Conservation (phyloP, 2,888 invertebrate species). For the Leucophenga montana region DNA sequence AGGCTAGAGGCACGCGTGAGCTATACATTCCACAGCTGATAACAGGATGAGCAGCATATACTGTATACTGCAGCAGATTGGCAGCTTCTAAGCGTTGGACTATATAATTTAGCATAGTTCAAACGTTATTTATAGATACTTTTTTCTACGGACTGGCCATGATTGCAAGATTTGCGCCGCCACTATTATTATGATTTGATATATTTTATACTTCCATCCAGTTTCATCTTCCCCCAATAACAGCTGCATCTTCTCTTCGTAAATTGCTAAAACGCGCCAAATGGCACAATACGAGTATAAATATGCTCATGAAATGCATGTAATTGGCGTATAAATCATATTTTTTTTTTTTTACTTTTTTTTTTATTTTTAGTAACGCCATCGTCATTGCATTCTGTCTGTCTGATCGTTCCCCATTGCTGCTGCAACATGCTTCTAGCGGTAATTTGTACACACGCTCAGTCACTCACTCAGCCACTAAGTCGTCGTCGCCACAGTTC, state of each 20-base stretch:
- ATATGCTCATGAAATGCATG: slow-evolving; percentile 29
- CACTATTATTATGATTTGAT: neutral
- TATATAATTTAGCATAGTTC: slow-evolving; percentile 7
- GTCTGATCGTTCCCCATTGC: neutral
- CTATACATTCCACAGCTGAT: too few relatives aligned
- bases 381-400: too few relatives aligned
- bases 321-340: slow-evolving; percentile 64
- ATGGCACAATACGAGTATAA: neutral
- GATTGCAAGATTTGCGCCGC: slow-evolving; percentile 43
- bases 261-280: neutral
- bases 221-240: too few relatives aligned
- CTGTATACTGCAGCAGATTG: too few relatives aligned
- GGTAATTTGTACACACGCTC: too few relatives aligned
- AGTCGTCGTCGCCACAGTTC: too few relatives aligned
- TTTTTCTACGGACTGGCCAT: neutral
- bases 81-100: neutral
- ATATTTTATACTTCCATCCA: too few relatives aligned
- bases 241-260: too few relatives aligned
- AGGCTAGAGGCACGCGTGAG: too few relatives aligned
- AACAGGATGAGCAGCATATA: too few relatives aligned
- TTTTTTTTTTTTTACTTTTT: slow-evolving; percentile 47
- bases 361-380: neutral
- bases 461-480: too few relatives aligned
- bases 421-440: slow-evolving; percentile 1
- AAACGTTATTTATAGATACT: slow-evolving; percentile 2